phyloP scores from a whole-genome alignment of 2,888 invertebrate species.

The Drosophila niveifrons region DNA sequence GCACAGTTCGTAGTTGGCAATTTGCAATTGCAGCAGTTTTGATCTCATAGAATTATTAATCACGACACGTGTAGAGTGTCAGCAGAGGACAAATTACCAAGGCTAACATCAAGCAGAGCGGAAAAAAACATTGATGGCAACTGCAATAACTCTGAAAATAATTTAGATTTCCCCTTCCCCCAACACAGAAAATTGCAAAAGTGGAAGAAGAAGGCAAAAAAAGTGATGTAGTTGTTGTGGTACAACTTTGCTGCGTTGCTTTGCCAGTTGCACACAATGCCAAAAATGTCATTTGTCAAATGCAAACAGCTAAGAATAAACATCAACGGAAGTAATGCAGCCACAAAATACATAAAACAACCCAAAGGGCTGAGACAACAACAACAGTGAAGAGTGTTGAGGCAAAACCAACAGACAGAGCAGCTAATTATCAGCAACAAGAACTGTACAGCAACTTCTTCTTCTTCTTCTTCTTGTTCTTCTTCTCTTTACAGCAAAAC shows the following conservation, averaged over 20 bases:
- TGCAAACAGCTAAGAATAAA: constrained; percentile 82
- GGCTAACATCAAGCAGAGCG: constrained; percentile 51
- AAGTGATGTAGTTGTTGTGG: constrained; percentile 36
- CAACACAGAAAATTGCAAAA: constrained; percentile 39
- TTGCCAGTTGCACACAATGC: constrained; percentile 74
- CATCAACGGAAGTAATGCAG: constrained; percentile 82
- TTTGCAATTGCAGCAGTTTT: constrained; percentile 5
- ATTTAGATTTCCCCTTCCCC: constrained; percentile 72
- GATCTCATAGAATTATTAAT: constrained; percentile 62
- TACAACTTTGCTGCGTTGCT: constrained; percentile 57
- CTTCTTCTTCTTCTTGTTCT: too few relatives aligned
- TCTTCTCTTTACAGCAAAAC: constrained; percentile 32
- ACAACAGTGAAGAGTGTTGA: constrained; percentile 60
- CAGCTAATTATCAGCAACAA: constrained; percentile 79
- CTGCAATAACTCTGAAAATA: constrained; percentile 80
- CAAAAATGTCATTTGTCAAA: constrained; percentile 81
- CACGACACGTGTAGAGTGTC: constrained; percentile 76
- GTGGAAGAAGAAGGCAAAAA: constrained; percentile 30
- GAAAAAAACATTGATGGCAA: constrained; percentile 62
- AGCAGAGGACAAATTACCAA: constrained; percentile 68
- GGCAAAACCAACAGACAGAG: constrained; percentile 77
- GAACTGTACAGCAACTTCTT: constrained; percentile 61
- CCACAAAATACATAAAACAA: constrained; percentile 80
- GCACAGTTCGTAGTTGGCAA: constrained; percentile 1
- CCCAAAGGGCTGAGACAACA: constrained; percentile 42